Evolutionary conservation across 1,140 invertebrate species (phyloP).

Genomic region (Caenorhabditis briggsae): DNA sequence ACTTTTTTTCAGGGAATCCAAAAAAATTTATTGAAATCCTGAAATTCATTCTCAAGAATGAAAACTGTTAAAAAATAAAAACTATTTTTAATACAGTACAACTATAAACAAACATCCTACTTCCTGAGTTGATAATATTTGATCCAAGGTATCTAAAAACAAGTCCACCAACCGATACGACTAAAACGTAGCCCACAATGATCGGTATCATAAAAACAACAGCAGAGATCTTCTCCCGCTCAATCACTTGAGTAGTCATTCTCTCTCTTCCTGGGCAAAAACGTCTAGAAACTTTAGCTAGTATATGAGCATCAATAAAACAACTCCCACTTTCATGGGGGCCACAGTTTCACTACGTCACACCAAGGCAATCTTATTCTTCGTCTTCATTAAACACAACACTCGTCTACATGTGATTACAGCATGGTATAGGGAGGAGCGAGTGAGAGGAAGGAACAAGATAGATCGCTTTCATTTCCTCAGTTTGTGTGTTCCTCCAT

Average conservation of each 20-base stretch:
- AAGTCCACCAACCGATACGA: not conserved
- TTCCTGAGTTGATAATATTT: not conserved
- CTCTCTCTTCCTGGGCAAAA: not conserved
- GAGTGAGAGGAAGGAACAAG: not conserved
- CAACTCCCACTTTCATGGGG: not conserved
- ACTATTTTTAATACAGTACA: too few relatives aligned
- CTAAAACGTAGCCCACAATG: conserved; percentile 36
- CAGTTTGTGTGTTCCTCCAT: not conserved
- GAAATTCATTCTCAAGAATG: too few relatives aligned
- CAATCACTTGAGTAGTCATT: conserved; percentile 24
- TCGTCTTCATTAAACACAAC: conserved; percentile 4
- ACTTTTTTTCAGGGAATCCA: too few relatives aligned
- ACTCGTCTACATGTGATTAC: conserved; percentile 51
- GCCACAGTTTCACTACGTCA: conserved; percentile 46
- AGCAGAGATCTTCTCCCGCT: conserved; percentile 10
- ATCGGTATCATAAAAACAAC: conserved; percentile 41
- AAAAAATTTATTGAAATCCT: too few relatives aligned
- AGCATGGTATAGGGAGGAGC: conserved; percentile 29
- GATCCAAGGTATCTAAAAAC: not conserved
- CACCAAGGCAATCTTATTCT: not conserved
- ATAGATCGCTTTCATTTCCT: conserved; percentile 3
- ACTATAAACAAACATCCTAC: too few relatives aligned
- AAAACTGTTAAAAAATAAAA: too few relatives aligned
- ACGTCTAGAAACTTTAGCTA: conserved; percentile 4
- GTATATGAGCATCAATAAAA: conserved; percentile 26